Evolutionary conservation across 2,797 vertebrate species (phyloP).

Genomic region (Argyrosomus regius): DNA sequence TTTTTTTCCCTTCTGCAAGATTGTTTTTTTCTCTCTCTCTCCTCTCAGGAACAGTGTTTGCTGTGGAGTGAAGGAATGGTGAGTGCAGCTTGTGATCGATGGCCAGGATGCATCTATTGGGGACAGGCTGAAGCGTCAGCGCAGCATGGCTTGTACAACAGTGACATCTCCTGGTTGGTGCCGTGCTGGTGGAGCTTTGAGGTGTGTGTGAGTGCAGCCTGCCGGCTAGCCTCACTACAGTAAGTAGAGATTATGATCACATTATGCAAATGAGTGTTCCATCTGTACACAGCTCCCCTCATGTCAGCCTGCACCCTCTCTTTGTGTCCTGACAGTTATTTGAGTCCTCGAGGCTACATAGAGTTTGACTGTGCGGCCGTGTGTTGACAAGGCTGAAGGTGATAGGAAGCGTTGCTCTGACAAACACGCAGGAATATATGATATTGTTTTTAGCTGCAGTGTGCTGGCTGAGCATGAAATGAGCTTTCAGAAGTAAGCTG

Average conservation of each 20-base stretch:
- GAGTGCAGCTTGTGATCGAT: conserved; percentile 24
- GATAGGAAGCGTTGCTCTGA: conserved; percentile 31
- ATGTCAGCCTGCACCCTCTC: conserved; percentile 21
- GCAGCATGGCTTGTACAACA: conserved; percentile 77
- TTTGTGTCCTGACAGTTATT: conserved; percentile 41
- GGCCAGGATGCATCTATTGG: not conserved
- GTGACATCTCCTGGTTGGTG: conserved; percentile 82
- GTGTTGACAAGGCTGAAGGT: conserved; percentile 43
- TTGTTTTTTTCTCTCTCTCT: not conserved
- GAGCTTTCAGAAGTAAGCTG: conserved; percentile 19
- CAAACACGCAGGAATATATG: conserved; percentile 23
- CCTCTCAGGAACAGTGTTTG: not conserved
- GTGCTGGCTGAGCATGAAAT: conserved; percentile 36
- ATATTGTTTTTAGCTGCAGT: conserved; percentile 33
- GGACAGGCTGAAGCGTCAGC: not conserved
- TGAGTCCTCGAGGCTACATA: conserved; percentile 30
- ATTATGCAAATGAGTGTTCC: conserved; percentile 52
- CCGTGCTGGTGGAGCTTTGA: conserved; percentile 3
- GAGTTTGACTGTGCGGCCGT: conserved; percentile 31
- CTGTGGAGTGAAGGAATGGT: conserved; percentile 9
- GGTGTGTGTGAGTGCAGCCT: conserved; percentile 22
- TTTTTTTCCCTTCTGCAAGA: no score
- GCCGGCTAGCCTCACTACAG: conserved; percentile 12
- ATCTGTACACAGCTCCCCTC: conserved; percentile 41
- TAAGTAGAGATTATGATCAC: conserved; percentile 53